Evolutionary conservation across 2,888 invertebrate species (phyloP).

Genomic region (Ptycholaimellus sp.): DNA sequence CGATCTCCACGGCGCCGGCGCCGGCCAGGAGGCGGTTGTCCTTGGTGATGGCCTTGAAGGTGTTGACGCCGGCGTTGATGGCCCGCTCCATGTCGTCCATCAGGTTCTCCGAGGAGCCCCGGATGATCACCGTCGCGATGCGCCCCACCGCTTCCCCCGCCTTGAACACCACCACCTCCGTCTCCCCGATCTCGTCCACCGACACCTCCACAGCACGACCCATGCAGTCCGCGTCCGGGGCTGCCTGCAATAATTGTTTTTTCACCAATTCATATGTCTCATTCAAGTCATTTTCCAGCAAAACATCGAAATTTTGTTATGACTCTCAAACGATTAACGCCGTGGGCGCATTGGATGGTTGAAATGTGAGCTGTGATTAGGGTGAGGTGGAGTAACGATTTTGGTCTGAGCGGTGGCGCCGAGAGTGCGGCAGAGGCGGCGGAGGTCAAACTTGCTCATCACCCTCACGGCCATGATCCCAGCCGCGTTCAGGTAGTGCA

Average conservation of each 20-base stretch:
- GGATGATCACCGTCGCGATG: conserved; percentile 59
- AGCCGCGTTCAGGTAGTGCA: too few relatives aligned
- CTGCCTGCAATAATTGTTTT: conserved; percentile 28
- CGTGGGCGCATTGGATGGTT: too few relatives aligned
- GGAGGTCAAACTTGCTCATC: too few relatives aligned
- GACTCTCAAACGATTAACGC: too few relatives aligned
- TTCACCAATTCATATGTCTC: too few relatives aligned
- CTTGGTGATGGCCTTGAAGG: conserved; percentile 66
- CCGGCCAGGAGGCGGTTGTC: conserved; percentile 52
- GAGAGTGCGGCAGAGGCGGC: too few relatives aligned
- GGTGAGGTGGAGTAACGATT: too few relatives aligned
- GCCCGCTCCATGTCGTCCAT: conserved; percentile 98
- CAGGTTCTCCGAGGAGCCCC: conserved; percentile 86
- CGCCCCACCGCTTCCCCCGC: conserved; percentile 33
- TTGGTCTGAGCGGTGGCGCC: too few relatives aligned
- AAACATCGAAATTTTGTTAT: too few relatives aligned
- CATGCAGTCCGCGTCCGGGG: conserved; percentile 64
- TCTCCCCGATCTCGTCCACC: conserved; percentile 83
- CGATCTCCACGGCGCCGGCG: conserved; percentile 81
- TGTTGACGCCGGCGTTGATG: conserved; percentile 94
- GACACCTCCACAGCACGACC: conserved; percentile 68
- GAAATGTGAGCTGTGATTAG: too few relatives aligned
- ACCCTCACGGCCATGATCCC: too few relatives aligned
- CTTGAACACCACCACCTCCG: conserved; percentile 71
- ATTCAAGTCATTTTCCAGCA: too few relatives aligned